A percentile compares a stretch with the other conserved stretches of the same genome.
Evolutionary conservation across 2,113 vertebrate species (phyloP).

Genomic region (Numida meleagris): DNA sequence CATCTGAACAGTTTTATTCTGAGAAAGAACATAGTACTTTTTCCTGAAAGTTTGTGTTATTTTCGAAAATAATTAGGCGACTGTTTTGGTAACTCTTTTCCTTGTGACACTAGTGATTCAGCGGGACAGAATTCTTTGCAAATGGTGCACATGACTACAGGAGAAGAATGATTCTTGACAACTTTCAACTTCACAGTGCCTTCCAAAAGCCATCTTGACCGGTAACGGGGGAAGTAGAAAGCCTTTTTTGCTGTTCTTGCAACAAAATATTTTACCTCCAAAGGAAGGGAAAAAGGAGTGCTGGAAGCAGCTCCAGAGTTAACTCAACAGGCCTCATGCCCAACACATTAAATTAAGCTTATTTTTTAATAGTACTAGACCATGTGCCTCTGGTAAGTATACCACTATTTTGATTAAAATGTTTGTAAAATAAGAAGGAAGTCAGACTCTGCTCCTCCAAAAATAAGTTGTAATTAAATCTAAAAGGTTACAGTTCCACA

Average conservation of each 20-base stretch:
- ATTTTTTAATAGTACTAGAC: neutral
- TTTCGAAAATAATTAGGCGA: neutral
- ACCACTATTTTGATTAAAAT: neutral
- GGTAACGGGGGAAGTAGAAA: rapidly evolving
- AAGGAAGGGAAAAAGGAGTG: neutral
- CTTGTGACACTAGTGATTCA: rapidly evolving
- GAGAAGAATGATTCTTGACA: neutral
- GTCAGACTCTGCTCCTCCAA: neutral
- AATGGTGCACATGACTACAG: neutral
- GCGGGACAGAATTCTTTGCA: neutral
- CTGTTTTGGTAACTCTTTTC: neutral
- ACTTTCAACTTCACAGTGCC: neutral
- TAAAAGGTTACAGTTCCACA: neutral
- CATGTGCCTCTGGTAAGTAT: neutral
- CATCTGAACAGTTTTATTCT: neutral
- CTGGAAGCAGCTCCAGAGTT: neutral
- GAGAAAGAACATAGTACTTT: neutral
- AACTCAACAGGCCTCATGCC: neutral
- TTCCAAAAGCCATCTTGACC: neutral
- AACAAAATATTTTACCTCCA: neutral
- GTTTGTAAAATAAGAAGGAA: neutral
- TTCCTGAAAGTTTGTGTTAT: neutral
- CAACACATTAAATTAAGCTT: neutral
- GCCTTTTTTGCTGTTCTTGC: neutral
- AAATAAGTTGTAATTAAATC: neutral